Evolutionary conservation across 2,113 vertebrate species (phyloP), one percentile per base, ranked within the genome.

Genomic region (Salvator merianae): DNA sequence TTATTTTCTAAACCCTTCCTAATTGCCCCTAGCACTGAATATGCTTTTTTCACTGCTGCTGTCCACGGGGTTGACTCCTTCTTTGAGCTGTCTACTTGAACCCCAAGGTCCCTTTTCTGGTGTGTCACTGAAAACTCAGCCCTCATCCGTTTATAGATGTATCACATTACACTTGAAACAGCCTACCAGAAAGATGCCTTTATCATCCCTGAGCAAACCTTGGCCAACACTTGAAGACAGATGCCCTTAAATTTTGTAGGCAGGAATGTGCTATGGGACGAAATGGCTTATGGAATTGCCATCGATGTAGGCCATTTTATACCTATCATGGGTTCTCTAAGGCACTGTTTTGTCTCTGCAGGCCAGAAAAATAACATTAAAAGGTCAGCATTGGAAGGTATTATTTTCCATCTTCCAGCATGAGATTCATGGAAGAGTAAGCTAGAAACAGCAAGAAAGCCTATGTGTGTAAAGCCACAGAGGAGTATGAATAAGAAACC

Each of bases 401-500:
- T 70, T 81, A 75, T 75, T 80, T 0, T 0, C 76, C 86, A 63
- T 84, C 88, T 90, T 90, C 87, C 82, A 50, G 73, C 34, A 63
- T 88, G 82, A 86, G 73, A 75, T 86, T 87, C 82, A 90, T 90
- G 91, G 91, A 84, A 91, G 87, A 90, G 89, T 90, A 92, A 93
- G 94, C 92, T 89, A 92, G 84, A 81, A 91, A 90, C 87, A 94
- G 88, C 89, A 85, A 70, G 1, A 1, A 89, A 90, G 80, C 38
- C 91, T 87, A 86, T 90, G 88, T 0, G 50, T 63, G 50, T 79
- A 85, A 73, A 83, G 84, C 88, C 90, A 92, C 91, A 87, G 90
- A 77, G 63, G 85, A 83, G 78, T 86, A 87, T 90, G 92, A 90
- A 92, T 93, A 92, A 92, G 88, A 94, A 94, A 86, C 87, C 87